Base-by-base conservation (phyloP, 2,888 invertebrate species). In the Matsumyia berberina region DNA sequence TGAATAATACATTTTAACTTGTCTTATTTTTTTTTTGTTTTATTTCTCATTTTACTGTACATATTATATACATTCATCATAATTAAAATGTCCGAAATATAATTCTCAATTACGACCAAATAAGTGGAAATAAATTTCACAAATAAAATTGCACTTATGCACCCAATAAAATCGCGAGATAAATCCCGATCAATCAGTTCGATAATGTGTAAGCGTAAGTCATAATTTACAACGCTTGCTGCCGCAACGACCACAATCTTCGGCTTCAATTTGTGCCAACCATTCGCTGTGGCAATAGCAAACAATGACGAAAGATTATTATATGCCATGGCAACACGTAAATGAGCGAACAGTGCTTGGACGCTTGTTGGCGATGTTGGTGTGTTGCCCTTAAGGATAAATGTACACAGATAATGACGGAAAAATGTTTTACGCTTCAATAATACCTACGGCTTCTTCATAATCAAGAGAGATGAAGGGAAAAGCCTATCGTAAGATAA, bases 81-180 rank as follows among this genome's bases (percentile, higher is more conserved):
- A 33, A 74, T 51, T 62, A 53, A 55, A 55, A 74, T 37, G 35
- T 11, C 15, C 35, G 8, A 39, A 29, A 55, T 57, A 62, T 64
- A 37, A 77, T 77, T 77, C 70, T 53, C 60, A 77, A 82, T 82
- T 77, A 77, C 37, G 39, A 39, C 64, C 49, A 64, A 66, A n/a
- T 72, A 82, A 82, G 72, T 62, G 72, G 17, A 78, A 73, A 78
- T 67, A 72, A 64, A 72, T 72, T 72, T 8, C 33, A 44, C 42
- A 78, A 78, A 83, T 78, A 80, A 83, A 80, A 81, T 49, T 81
- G 72, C 80, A 70, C 80, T 86, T 86, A 77, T 72, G 67, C 86
- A 86, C 80, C 55, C 77, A 86, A 86, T 86, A 86, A 86, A 77
- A 80, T 67, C 70, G 49, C 67, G 46, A 66, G 60, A 80, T 80